A percentile compares a stretch with the other conserved stretches of the same genome.
These are phyloP conservation scores for Drosophila mauritiana DNA, from an alignment of 1,140 invertebrate genomes.

Conservation along the genomic window DNA sequence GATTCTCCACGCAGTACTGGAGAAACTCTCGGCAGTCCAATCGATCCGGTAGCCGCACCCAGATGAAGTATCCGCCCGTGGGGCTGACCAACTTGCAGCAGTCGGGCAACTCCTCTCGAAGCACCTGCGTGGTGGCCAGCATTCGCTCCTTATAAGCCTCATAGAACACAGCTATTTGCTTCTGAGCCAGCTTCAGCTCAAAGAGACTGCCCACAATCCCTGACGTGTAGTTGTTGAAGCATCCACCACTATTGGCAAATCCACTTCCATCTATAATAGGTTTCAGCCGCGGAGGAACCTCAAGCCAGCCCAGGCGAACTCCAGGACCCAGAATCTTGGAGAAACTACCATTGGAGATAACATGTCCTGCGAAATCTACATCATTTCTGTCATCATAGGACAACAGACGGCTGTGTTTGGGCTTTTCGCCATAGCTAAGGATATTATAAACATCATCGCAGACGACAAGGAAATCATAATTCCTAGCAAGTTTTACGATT, in stretches of 20 bases:
- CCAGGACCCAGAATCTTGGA: constrained; percentile 89
- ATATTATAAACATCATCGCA: constrained; percentile 90
- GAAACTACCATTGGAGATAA: constrained; percentile 89
- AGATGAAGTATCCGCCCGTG: constrained; percentile 87
- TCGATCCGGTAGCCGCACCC: constrained; percentile 85
- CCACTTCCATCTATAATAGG: constrained; percentile 85
- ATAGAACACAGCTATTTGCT: constrained; percentile 85
- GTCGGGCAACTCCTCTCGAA: constrained; percentile 84
- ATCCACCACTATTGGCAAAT: constrained; percentile 86
- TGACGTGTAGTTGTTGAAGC: constrained; percentile 87
- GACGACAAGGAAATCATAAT: constrained; percentile 86
- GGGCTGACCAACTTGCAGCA: constrained; percentile 85
- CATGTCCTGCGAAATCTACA: constrained; percentile 85
- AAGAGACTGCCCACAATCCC: constrained; percentile 86
- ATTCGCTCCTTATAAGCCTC: constrained; percentile 85
- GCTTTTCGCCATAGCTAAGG: constrained; percentile 85
- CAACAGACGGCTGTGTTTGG: constrained; percentile 86
- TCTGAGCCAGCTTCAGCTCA: constrained; percentile 85
- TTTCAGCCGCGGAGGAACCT: constrained; percentile 85
- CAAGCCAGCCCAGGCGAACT: constrained; percentile 88
- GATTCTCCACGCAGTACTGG: constrained; percentile 52
- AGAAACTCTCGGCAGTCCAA: constrained; percentile 62
- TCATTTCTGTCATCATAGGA: constrained; percentile 86
- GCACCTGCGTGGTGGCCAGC: constrained; percentile 78
- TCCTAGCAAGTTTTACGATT: constrained; percentile 86